Conservation (phyloP, 1,140 invertebrate species). For the Laupala kohalensis region DNA sequence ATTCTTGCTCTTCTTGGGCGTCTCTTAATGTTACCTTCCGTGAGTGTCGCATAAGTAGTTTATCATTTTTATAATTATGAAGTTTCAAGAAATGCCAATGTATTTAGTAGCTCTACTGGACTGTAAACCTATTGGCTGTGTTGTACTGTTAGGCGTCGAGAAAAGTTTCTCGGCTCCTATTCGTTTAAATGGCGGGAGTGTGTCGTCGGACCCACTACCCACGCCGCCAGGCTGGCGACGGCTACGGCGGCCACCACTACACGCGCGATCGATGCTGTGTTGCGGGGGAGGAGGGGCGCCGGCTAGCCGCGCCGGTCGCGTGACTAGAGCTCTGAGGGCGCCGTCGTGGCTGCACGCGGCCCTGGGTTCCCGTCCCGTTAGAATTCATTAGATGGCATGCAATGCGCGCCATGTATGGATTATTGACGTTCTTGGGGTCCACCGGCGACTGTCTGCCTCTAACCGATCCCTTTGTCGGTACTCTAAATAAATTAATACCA, state of each 20-base stretch:
- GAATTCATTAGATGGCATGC: background rate
- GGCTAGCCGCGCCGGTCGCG: background rate
- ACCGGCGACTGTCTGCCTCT: background rate
- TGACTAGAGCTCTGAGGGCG: background rate
- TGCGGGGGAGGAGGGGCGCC: too few relatives aligned
- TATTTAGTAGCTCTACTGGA: too few relatives aligned
- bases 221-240: background rate
- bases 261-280: background rate
- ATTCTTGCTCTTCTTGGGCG: too few relatives aligned
- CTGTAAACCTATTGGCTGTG: too few relatives aligned
- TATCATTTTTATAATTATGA: too few relatives aligned
- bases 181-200: background rate
- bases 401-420: background rate
- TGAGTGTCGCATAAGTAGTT: too few relatives aligned
- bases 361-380: background rate
- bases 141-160: too few relatives aligned
- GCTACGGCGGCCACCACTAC: background rate
- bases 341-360: background rate
- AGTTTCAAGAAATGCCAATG: too few relatives aligned
- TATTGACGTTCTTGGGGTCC: background rate
- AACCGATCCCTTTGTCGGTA: background rate
- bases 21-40: too few relatives aligned
- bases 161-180: too few relatives aligned
- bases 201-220: too few relatives aligned
- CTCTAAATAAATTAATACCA: background rate